Evolutionary conservation across 2,113 vertebrate genomes (phyloP).

Genomic region (Myanophis thanlyinensis): DNA sequence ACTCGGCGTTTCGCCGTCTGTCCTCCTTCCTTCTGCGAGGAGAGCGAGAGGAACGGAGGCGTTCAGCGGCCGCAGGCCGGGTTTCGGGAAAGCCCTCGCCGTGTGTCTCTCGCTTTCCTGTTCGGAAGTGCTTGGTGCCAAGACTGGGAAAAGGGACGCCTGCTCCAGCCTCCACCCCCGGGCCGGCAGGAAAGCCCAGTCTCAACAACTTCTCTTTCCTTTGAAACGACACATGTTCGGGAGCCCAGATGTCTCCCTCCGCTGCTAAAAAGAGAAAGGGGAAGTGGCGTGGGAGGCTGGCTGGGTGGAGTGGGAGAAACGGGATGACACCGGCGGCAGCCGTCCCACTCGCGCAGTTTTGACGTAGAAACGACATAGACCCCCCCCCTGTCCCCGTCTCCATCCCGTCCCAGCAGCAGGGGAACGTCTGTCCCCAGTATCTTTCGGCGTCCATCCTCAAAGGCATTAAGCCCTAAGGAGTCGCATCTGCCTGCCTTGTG

Average conservation of each 20-base stretch:
- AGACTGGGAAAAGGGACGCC: constrained; percentile 64
- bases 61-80: background rate
- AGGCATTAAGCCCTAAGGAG: background rate
- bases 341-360: background rate
- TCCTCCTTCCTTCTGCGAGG: background rate
- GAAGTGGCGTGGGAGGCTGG: background rate
- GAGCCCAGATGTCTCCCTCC: constrained; percentile 55
- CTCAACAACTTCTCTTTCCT: constrained; percentile 60
- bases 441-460: no score
- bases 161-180: constrained; percentile 54
- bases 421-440: no score
- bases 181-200: constrained; percentile 51
- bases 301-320: no score
- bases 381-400: no score
- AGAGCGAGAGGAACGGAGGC: constrained; percentile 41
- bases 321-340: background rate
- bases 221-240: constrained; percentile 52
- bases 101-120: constrained; percentile 56
- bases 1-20: background rate
- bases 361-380: no score
- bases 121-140: constrained; percentile 69
- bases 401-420: no score
- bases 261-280: constrained; percentile 15
- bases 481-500: no score
- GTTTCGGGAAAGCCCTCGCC: constrained; percentile 16